Base-by-base conservation (phyloP, 2,888 invertebrate genomes). In the Cosmopolites sordidus region DNA sequence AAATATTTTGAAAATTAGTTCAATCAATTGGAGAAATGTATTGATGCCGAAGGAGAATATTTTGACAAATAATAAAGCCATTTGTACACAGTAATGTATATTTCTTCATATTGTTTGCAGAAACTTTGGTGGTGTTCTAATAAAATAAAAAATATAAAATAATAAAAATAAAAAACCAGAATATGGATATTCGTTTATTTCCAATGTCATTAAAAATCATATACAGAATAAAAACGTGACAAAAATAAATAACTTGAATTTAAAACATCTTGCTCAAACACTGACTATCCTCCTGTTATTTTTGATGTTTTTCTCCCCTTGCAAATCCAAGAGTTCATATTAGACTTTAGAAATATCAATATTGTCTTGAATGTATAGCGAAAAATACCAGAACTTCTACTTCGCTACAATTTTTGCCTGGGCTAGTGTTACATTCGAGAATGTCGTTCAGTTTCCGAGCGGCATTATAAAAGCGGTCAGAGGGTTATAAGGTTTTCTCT, bases 401-500 rank as follows among this genome's bases (percentile, higher is more conserved):
- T 22, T 12, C 33, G 33, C 3, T 33, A 33, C 5, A 33, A 33
- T 9, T 33, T 33, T 33, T 33, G 33, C 11, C 11, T 33, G 12
- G 33, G 11, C 11, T 12, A 33, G 33, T 12, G 33, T 11, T 12
- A 12, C n/a, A 12, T 33, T 33, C 3, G 12, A 33, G 33, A 33
- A 33, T 33, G 33, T 12, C 33, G 33, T 33, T 33, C 3, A 33
- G 33, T 33, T 33, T 33, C 33, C 3, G 11, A 33, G 5, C 40
- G 18, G 27, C 30, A 39, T 45, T 45, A 39, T 43, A 49, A 37
- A 43, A 51, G 44, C 40, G 51, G 39, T 51, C 44, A 44, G 39
- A 30, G 43, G 6, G 38, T 39, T 39, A 43, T 45, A 39, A 42
- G 44, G 39, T 37, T 15, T 51, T 51, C 44, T 43, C 43, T 38